These are phyloP conservation scores for Aurelia aurita DNA, from an alignment of 30 jellyfish, hydroid and myxozoan genomes.

Conservation along the genomic window DNA sequence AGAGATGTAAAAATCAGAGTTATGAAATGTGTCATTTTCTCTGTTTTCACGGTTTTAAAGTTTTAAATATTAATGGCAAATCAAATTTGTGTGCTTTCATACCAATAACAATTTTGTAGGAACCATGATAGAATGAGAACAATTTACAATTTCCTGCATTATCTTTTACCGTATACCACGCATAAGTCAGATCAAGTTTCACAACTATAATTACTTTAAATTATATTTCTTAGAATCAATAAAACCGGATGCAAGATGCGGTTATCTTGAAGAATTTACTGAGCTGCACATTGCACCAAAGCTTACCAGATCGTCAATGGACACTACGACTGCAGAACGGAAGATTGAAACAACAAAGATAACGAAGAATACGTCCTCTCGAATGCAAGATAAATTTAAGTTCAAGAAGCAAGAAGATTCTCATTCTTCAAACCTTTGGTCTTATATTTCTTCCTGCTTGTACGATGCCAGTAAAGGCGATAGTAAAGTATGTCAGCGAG, in stretches of 20 bases:
- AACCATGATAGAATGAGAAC: too few relatives aligned
- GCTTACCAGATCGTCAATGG: not conserved
- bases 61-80: too few relatives aligned
- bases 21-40: too few relatives aligned
- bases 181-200: too few relatives aligned
- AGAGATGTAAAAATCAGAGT: too few relatives aligned
- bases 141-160: too few relatives aligned
- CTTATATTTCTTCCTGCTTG: not conserved
- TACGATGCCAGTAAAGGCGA: not conserved
- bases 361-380: not conserved
- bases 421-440: not conserved
- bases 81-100: too few relatives aligned
- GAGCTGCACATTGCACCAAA: constrained; percentile 70
- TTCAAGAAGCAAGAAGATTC: not conserved
- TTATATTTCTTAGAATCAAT: constrained; percentile 21
- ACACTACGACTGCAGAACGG: not conserved
- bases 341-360: not conserved
- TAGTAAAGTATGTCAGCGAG: not conserved
- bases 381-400: not conserved
- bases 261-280: constrained; percentile 65
- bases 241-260: constrained; percentile 29
- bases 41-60: too few relatives aligned
- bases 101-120: too few relatives aligned
- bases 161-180: too few relatives aligned
- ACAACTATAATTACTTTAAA: not conserved